Evolutionary conservation across 2,888 invertebrate genomes (phyloP).

Genomic region (Trissolcus brochymenae): DNA sequence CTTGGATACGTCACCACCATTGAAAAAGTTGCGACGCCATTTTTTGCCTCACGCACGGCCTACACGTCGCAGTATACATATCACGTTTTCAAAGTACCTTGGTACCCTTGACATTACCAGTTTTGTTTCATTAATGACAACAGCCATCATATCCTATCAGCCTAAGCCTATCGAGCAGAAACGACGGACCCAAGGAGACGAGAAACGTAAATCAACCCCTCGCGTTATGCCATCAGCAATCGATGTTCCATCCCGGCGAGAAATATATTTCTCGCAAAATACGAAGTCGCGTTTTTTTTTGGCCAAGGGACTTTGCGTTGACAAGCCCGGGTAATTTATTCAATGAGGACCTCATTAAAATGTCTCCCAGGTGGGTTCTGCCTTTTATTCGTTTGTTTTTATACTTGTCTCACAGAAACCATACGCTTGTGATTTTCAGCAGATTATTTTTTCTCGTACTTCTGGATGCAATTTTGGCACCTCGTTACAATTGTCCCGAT

Average conservation of each 20-base stretch:
- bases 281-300: constrained; percentile 12
- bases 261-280: constrained; percentile 36
- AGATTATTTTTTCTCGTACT: too few species aligned
- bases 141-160: constrained; percentile 47
- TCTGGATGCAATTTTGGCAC: too few species aligned
- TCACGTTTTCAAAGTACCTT: constrained; percentile 43
- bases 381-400: not conserved
- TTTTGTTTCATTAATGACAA: constrained; percentile 50
- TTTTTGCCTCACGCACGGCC: constrained; percentile 66
- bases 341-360: constrained; percentile 36
- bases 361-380: constrained; percentile 4
- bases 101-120: constrained; percentile 52
- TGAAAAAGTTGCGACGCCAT: constrained; percentile 67
- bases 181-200: constrained; percentile 47
- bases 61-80: constrained; percentile 41
- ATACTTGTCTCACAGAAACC: too few species aligned
- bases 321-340: constrained; percentile 24
- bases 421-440: too few species aligned
- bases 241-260: constrained; percentile 38
- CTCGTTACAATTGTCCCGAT: too few species aligned
- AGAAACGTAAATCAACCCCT: constrained; percentile 44
- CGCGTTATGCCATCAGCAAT: constrained; percentile 33
- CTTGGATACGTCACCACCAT: constrained; percentile 64
- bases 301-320: not conserved
- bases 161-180: constrained; percentile 43